phyloP scores from a whole-genome alignment of 2,113 vertebrate species.

The Chascanopsetta lugubris region DNA sequence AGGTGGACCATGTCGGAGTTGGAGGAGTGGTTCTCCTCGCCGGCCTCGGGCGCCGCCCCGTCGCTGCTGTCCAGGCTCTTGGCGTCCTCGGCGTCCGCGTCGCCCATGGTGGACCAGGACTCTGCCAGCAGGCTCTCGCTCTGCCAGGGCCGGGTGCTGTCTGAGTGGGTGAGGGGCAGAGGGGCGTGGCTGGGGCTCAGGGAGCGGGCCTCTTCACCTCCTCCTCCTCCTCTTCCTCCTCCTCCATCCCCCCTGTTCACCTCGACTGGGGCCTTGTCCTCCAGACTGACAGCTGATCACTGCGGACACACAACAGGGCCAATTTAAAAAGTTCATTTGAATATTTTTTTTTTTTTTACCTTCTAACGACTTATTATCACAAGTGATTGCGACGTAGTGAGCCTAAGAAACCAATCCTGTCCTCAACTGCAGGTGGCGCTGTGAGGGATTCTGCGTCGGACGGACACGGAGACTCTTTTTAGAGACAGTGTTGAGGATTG shows the following conservation, averaged over 20 bases:
- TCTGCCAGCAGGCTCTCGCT: conserved; percentile 87
- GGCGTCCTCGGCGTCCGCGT: conserved; percentile 87
- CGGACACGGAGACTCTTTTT: no score
- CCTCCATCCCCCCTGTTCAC: conserved; percentile 84
- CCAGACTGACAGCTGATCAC: conserved; percentile 78
- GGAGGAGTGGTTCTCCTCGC: conserved; percentile 91
- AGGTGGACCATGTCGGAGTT: conserved; percentile 93
- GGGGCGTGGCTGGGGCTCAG: conserved; percentile 84
- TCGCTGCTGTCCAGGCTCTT: conserved; percentile 90
- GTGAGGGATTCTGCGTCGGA: no score
- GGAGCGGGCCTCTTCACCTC: conserved; percentile 76
- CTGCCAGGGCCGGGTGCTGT: conserved; percentile 80
- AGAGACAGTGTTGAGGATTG: no score
- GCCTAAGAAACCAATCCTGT: no score
- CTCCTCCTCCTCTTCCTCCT: conserved; percentile 82
- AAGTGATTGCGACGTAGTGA: no score
- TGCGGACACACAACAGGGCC: conserved; percentile 23
- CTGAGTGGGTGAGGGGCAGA: conserved; percentile 79
- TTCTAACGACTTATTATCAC: no score
- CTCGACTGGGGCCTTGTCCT: conserved; percentile 80
- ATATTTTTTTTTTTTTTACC: no score
- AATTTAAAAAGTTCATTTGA: background rate
- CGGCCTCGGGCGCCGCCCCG: conserved; percentile 61
- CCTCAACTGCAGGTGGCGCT: no score
- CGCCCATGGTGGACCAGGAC: conserved; percentile 90